Evolutionary conservation across 2,797 vertebrate genomes (phyloP), one percentile per base, ranked within the genome.

Genomic region (Schizopygopsis pylzovi): DNA sequence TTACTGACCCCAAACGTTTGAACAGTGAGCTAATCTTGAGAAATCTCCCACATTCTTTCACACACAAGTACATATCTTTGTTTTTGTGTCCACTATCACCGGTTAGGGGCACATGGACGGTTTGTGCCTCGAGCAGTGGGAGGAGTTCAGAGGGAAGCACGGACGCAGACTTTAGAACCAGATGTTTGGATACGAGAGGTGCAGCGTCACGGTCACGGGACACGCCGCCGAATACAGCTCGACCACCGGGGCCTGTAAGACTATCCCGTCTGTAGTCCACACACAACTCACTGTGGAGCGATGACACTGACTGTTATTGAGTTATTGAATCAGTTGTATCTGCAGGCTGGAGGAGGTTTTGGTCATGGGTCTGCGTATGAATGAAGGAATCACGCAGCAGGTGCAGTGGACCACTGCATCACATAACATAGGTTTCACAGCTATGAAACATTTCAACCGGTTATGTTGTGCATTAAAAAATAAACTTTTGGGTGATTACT

Each of bases 131-230:
- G 76, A 8, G 94, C 86, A 0, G 94, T 94, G 6, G 96, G 95
- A 0, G 80, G 91, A 15, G 20, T 39, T 7, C 82, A 79, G 3
- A 94, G 97, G 39, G 97, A 99, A 89, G 97, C 97, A 0, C 95
- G 97, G 41, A 97, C 97, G 52, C 98, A 98, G 95, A 98, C 95
- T 0, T 92, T 96, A 89, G 97, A 97, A 81, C 98, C 97, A 0
- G 94, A 97, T 0, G 52, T 93, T 82, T 99, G 98, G 97, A 97
- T 98, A 93, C 92, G 72, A 86, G 97, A 98, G 88, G 97, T 99
- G 88, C 94, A 80, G 81, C 91, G 89, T 39, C 81, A 81, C 61
- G 97, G 97, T 13, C 98, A 99, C 0, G 96, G 96, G 37, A 99
- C 97, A 39, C 94, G 97, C 85, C 96, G 95, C 86, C 89, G 91